Evolutionary conservation across 2,113 vertebrate genomes (phyloP).

Genomic region (Sinocyclocheilus maitianheensis): DNA sequence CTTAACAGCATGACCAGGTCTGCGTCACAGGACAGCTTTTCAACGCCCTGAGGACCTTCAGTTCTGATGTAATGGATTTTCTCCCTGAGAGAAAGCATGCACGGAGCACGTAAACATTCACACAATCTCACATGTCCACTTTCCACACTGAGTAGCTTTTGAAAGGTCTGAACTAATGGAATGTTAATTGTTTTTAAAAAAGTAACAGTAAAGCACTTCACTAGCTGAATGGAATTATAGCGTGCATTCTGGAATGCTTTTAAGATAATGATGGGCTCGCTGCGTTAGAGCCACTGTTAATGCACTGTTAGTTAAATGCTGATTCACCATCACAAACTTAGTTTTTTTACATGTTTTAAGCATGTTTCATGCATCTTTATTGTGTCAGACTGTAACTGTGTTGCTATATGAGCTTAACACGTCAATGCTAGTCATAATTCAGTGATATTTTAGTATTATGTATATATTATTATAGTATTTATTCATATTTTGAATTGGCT

Average conservation of each 20-base stretch:
- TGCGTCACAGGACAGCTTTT: slow-evolving; percentile 95
- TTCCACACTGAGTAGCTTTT: neutral
- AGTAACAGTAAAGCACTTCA: slow-evolving; percentile 41
- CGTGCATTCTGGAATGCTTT: slow-evolving; percentile 53
- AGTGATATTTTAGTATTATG: neutral
- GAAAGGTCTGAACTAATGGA: slow-evolving; percentile 26
- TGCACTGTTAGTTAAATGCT: slow-evolving; percentile 6
- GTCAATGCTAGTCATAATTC: neutral
- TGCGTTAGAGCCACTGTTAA: neutral
- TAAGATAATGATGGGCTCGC: slow-evolving; percentile 40
- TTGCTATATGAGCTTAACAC: neutral
- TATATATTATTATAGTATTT: neutral
- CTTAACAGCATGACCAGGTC: slow-evolving; percentile 96
- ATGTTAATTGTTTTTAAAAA: slow-evolving; percentile 42
- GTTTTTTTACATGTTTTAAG: neutral
- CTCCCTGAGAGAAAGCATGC: slow-evolving; percentile 79
- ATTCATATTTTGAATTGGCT: neutral
- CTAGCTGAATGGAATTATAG: slow-evolving; percentile 31
- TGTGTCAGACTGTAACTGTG: neutral
- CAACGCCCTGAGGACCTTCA: slow-evolving; percentile 91
- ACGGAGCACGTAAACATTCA: neutral
- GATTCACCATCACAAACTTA: slow-evolving; percentile 24
- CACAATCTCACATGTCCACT: neutral
- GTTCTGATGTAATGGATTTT: slow-evolving; percentile 97
- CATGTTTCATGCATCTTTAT: neutral